These are phyloP conservation scores for Conus canariensis DNA, from an alignment of 2,888 invertebrate genomes.

Conservation along the genomic window DNA sequence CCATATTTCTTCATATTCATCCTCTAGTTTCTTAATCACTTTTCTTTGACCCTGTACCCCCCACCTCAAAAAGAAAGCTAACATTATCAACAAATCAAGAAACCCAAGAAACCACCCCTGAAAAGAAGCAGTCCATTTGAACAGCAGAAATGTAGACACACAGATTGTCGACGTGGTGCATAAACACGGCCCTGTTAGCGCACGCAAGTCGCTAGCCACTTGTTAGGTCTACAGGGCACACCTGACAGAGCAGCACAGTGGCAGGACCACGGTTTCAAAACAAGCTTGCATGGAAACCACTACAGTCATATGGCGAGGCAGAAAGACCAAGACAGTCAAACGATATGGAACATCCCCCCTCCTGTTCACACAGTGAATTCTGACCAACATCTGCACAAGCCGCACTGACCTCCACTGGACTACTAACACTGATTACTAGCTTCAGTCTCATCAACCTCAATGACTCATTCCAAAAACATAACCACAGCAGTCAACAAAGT, in stretches of 20 bases:
- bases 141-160: constrained; percentile 17
- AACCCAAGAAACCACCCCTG: neutral
- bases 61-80: neutral
- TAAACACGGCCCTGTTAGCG: neutral
- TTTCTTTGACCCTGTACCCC: neutral
- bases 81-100: neutral
- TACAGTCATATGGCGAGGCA: neutral
- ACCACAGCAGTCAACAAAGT: no score
- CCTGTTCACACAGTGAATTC: no score
- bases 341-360: no score
- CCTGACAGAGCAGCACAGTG: neutral
- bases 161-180: constrained; percentile 2
- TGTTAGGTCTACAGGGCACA: neutral
- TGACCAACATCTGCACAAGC: no score
- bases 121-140: neutral
- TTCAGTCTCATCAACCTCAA: no score
- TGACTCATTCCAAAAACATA: no score
- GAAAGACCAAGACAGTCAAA: neutral
- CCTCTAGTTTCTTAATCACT: no score
- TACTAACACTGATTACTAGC: no score
- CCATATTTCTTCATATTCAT: neutral
- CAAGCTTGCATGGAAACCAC: neutral
- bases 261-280: neutral
- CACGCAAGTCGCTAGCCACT: neutral
- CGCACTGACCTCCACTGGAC: no score